These are phyloP conservation scores for Halocynthia roretzi DNA, from an alignment of 23 tunicate species.

Conservation along the genomic window DNA sequence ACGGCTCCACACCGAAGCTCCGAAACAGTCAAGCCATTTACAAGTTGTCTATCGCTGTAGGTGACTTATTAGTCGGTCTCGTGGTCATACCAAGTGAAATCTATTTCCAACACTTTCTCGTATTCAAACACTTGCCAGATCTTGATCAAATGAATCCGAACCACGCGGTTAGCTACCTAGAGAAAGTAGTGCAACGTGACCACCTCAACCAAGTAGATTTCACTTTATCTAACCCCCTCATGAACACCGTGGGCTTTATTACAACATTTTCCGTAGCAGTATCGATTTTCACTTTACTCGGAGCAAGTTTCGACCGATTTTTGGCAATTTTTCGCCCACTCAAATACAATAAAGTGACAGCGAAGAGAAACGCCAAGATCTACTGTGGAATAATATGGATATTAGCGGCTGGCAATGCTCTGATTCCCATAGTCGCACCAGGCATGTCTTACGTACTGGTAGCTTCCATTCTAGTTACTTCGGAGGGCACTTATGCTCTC, in stretches of 20 bases:
- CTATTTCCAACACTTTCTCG: no score
- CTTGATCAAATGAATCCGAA: no score
- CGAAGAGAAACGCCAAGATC: slow-evolving; percentile 12
- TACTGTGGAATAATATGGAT: slow-evolving; percentile 33
- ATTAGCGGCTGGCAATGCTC: slow-evolving; percentile 15
- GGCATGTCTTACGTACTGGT: slow-evolving; percentile 12
- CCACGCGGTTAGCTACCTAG: no score
- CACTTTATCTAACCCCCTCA: no score
- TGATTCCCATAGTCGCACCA: slow-evolving; percentile 22
- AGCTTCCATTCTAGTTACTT: slow-evolving; percentile 18
- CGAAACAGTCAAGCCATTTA: slow-evolving; percentile 30
- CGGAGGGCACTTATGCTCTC: slow-evolving; percentile 4
- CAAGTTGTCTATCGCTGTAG: slow-evolving; percentile 2
- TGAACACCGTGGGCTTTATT: slow-evolving; percentile 28
- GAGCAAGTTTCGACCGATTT: slow-evolving; percentile 41
- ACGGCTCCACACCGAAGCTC: slow-evolving; percentile 10
- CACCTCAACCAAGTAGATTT: no score
- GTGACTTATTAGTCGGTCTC: slow-evolving; percentile 8
- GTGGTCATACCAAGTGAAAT: slow-evolving; percentile 10
- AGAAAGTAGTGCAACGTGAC: no score
- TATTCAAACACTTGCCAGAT: no score
- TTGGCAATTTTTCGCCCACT: slow-evolving; percentile 39
- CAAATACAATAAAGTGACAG: slow-evolving; percentile 19
- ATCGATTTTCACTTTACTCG: slow-evolving; percentile 37
- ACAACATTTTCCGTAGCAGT: slow-evolving; percentile 37